phyloP scores from a whole-genome alignment of 2,888 invertebrate species.

The Cyaniris semiargus region DNA sequence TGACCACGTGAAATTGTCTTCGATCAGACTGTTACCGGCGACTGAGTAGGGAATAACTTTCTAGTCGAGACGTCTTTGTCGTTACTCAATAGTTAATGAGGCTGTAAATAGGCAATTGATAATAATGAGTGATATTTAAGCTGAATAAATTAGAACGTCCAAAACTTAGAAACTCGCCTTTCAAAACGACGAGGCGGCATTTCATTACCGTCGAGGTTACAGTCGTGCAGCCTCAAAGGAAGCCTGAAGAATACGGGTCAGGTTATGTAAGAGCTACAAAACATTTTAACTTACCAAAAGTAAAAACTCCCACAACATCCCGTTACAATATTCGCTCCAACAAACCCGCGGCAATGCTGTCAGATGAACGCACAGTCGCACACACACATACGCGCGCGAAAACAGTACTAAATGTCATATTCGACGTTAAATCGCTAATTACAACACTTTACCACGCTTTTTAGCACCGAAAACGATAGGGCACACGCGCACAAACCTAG shows the following conservation, averaged over 20 bases:
- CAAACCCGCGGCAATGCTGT: slow-evolving; percentile 72
- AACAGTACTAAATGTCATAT: slow-evolving; percentile 75
- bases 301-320: slow-evolving; percentile 66
- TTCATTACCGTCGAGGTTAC: slow-evolving; percentile 29
- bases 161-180: slow-evolving; percentile 29
- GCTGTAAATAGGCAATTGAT: slow-evolving; percentile 1
- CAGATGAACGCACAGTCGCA: slow-evolving; percentile 58
- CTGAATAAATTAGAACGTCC: slow-evolving; percentile 15
- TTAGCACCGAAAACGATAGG: slow-evolving; percentile 62
- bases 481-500: slow-evolving; percentile 58
- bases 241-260: neutral
- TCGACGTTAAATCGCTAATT: slow-evolving; percentile 73
- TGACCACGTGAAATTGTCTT: slow-evolving; percentile 10
- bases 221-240: neutral
- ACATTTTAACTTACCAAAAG: slow-evolving; percentile 66
- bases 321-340: slow-evolving; percentile 77
- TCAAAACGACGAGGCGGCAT: slow-evolving; percentile 29
- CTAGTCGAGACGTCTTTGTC: neutral
- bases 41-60: neutral
- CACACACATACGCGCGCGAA: slow-evolving; percentile 69
- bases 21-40: neutral
- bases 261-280: slow-evolving; percentile 45
- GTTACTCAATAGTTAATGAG: neutral
- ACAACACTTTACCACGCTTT: slow-evolving; percentile 63
- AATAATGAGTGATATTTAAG: neutral